Conservation (phyloP, 1,140 invertebrate genomes). For the Heliothis subflexa region DNA sequence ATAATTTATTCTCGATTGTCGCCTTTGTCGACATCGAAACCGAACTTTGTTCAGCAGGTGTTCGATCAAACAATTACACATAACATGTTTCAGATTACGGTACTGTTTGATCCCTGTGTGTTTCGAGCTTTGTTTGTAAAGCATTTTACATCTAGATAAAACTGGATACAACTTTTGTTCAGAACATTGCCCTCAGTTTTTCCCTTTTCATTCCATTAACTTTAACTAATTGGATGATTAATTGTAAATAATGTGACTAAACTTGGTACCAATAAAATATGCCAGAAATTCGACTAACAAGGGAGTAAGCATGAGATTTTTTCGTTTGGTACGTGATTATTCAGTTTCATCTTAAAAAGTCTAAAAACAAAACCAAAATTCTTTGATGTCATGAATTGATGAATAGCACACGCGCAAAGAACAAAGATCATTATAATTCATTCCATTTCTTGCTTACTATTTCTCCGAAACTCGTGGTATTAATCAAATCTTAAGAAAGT, state of each 20-base stretch:
- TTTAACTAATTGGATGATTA: no score
- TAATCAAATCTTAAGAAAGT: constrained; percentile 61
- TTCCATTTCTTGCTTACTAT: constrained; percentile 38
- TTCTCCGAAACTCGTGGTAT: constrained; percentile 48
- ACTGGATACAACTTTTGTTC: not conserved
- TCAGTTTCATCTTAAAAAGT: not conserved
- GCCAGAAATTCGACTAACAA: not conserved
- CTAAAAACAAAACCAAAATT: constrained; percentile 10
- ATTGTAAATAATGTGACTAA: not conserved
- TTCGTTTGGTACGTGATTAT: not conserved
- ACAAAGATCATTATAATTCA: constrained; percentile 47
- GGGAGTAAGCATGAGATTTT: not conserved
- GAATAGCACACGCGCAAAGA: constrained; percentile 15
- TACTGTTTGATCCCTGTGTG: constrained; percentile 39
- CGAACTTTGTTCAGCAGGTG: constrained; percentile 62
- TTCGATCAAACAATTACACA: constrained; percentile 61
- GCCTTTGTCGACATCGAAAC: constrained; percentile 52
- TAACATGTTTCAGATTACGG: constrained; percentile 43
- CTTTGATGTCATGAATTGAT: constrained; percentile 21
- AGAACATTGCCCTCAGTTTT: no score
- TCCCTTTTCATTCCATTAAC: no score
- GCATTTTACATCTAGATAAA: not conserved
- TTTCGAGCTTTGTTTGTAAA: not conserved
- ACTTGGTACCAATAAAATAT: no score
- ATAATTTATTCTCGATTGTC: constrained; percentile 76